phyloP scores from a whole-genome alignment of 1,140 invertebrate genomes.

The Bombus haemorrhoidalis region DNA sequence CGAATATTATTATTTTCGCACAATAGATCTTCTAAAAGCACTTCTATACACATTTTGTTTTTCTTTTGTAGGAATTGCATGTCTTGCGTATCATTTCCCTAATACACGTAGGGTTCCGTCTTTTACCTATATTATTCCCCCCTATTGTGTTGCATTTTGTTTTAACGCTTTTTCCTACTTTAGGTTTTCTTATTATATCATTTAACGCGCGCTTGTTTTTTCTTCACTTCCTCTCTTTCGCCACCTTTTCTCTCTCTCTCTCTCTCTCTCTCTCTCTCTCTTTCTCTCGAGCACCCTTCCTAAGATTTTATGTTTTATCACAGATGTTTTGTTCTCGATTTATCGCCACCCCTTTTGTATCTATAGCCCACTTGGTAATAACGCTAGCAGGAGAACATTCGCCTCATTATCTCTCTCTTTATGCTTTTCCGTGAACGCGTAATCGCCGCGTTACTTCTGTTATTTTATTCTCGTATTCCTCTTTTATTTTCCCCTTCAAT shows the following conservation, averaged over 20 bases:
- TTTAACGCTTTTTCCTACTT: background rate
- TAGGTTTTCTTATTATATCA: background rate
- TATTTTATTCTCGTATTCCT: conserved; percentile 44
- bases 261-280: background rate
- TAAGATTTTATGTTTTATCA: conserved; percentile 80
- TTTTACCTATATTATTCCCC: conserved; percentile 16
- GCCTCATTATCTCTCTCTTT: conserved; percentile 16
- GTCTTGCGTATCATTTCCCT: conserved; percentile 38
- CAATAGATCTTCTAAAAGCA: conserved; percentile 50
- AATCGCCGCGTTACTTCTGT: background rate
- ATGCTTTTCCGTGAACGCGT: conserved; percentile 24
- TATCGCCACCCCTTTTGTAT: conserved; percentile 56
- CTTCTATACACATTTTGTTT: conserved; percentile 19
- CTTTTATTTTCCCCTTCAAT: conserved; percentile 32
- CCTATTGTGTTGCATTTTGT: conserved; percentile 25
- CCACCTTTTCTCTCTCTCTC: conserved; percentile 22
- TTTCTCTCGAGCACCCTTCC: conserved; percentile 71
- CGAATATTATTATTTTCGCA: conserved; percentile 41
- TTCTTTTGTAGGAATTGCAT: conserved; percentile 52
- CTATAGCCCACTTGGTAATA: conserved; percentile 70
- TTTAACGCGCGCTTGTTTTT: conserved; percentile 12
- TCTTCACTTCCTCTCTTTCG: background rate
- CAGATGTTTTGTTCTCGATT: conserved; percentile 80
- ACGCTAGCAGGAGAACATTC: conserved; percentile 33
- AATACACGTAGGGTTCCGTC: conserved; percentile 29